Percentiles rank a stretch among this genome's conserved stretches.
These are phyloP conservation scores for Theristicus caerulescens DNA, from an alignment of 2,113 vertebrate species.

Conservation along the genomic window DNA sequence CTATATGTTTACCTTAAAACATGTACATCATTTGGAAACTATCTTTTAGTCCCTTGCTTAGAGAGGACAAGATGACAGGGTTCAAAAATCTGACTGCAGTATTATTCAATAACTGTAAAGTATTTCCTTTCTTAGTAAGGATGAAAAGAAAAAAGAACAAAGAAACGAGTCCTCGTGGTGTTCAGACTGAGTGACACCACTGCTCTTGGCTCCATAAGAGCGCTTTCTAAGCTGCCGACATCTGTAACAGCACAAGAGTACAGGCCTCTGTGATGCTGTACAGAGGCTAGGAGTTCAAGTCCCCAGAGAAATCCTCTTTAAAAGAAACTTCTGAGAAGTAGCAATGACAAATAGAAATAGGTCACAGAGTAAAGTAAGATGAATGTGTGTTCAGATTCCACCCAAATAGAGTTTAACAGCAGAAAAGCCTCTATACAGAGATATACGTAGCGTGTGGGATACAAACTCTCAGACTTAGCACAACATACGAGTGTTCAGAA, in stretches of 20 bases:
- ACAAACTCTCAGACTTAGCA: background rate
- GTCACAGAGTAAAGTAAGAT: background rate
- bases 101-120: background rate
- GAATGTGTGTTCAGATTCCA: background rate
- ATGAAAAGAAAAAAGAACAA: background rate
- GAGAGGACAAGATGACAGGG: background rate
- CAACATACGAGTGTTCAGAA: background rate
- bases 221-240: background rate
- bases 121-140: background rate
- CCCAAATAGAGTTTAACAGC: background rate
- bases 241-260: background rate
- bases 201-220: background rate
- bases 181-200: background rate
- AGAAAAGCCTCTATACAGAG: background rate
- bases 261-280: background rate
- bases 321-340: background rate
- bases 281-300: background rate
- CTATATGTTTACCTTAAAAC: background rate
- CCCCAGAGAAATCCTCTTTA: background rate
- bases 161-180: background rate
- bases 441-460: background rate
- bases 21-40: background rate
- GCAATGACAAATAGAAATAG: background rate
- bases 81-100: background rate
- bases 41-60: background rate